These are phyloP conservation scores for Scomberomorus guttatus DNA, from an alignment of 2,797 vertebrate species.

Conservation along the genomic window DNA sequence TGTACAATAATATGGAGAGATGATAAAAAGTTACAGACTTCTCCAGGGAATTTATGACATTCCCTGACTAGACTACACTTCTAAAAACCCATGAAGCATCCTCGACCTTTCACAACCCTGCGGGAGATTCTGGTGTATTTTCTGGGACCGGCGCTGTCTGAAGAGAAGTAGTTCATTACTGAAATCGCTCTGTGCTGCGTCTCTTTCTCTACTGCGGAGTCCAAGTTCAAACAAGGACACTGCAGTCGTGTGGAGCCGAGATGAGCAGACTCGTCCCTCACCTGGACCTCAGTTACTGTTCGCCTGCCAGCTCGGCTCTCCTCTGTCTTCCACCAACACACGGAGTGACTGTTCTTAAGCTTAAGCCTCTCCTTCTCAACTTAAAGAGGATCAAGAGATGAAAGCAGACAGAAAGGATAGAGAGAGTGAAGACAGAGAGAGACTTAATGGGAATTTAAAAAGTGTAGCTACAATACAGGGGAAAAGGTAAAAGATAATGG, in stretches of 20 bases:
- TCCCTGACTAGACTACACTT: background rate
- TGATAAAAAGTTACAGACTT: background rate
- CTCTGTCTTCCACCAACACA: background rate
- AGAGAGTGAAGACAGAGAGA: background rate
- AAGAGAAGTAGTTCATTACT: background rate
- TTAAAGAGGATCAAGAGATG: slow-evolving; percentile 41
- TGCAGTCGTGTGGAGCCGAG: slow-evolving; percentile 9
- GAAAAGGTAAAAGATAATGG: background rate
- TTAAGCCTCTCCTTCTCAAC: slow-evolving; percentile 20
- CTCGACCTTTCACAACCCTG: background rate
- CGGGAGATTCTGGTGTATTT: background rate
- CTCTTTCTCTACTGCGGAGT: background rate
- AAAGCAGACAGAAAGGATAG: slow-evolving; percentile 6
- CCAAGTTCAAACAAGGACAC: slow-evolving; percentile 38
- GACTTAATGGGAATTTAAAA: background rate
- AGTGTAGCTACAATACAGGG: background rate
- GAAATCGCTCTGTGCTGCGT: background rate
- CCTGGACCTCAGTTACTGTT: slow-evolving; percentile 2
- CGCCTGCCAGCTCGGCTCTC: background rate
- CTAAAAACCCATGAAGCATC: background rate
- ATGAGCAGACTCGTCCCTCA: slow-evolving; percentile 32
- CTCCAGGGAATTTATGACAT: background rate
- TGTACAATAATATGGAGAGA: background rate
- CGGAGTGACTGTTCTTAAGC: background rate
- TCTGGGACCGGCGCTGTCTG: background rate